A percentile compares a stretch with the other conserved stretches of the same genome.
Evolutionary conservation across 2,888 invertebrate species (phyloP).

Genomic region (Frankliniella intonsa): DNA sequence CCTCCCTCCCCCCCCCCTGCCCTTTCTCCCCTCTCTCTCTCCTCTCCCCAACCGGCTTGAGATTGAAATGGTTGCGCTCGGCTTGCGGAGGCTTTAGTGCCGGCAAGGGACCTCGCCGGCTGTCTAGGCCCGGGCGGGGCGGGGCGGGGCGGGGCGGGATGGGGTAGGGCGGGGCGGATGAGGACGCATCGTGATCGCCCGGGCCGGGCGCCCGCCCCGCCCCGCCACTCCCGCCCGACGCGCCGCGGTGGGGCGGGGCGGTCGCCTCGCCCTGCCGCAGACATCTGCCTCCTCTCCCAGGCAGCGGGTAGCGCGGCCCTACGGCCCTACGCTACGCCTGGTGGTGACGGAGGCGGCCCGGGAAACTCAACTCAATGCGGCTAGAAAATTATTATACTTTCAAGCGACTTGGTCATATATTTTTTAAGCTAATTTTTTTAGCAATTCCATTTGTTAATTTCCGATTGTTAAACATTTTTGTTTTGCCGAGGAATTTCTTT

Average conservation of each 20-base stretch:
- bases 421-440: too few relatives aligned
- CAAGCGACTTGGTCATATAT: too few relatives aligned
- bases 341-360: too few relatives aligned
- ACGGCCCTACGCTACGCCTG: too few relatives aligned
- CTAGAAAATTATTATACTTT: too few relatives aligned
- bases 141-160: neutral
- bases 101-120: neutral
- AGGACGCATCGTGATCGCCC: too few relatives aligned
- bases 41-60: neutral
- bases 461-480: too few relatives aligned
- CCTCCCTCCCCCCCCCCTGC: neutral
- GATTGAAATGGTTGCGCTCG: slow-evolving; percentile 22
- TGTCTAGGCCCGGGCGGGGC: neutral
- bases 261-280: neutral
- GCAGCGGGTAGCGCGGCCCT: neutral
- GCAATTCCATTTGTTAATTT: too few relatives aligned
- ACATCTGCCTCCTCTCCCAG: neutral
- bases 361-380: too few relatives aligned
- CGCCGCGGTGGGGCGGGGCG: neutral
- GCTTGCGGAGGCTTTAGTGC: slow-evolving; percentile 8
- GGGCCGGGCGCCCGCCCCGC: too few relatives aligned
- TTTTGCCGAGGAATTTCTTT: too few relatives aligned
- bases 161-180: neutral
- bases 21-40: neutral
- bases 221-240: too few relatives aligned